Conservation (phyloP, 2,888 invertebrate species). For the Cheilosia variabilis region DNA sequence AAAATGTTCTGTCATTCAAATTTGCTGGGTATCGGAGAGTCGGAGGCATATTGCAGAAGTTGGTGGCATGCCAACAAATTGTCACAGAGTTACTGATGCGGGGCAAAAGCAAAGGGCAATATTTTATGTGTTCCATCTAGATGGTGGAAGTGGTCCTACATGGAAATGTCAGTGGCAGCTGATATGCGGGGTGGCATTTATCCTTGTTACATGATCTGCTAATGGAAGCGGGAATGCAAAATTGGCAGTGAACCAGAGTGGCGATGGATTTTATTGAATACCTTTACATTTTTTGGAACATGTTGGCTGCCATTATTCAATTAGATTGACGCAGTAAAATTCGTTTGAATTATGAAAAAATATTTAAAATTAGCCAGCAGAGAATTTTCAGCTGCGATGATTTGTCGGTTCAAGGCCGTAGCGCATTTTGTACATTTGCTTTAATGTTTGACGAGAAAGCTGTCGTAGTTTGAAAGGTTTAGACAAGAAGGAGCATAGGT, state of each 20-base stretch:
- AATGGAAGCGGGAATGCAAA: slow-evolving; percentile 30
- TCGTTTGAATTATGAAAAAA: too few relatives aligned
- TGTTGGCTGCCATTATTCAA: too few relatives aligned
- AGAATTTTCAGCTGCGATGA: too few relatives aligned
- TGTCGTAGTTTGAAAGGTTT: too few relatives aligned
- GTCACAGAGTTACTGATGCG: slow-evolving; percentile 22
- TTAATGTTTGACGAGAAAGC: too few relatives aligned
- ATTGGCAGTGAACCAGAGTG: slow-evolving; percentile 47
- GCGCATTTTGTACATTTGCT: too few relatives aligned
- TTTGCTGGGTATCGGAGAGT: neutral
- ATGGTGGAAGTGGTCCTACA: slow-evolving; percentile 44
- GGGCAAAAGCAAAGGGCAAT: slow-evolving; percentile 36
- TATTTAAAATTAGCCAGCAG: too few relatives aligned
- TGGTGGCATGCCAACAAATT: slow-evolving; percentile 49
- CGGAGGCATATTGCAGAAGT: neutral
- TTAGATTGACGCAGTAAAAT: too few relatives aligned
- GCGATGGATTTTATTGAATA: slow-evolving; percentile 52
- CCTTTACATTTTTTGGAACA: neutral
- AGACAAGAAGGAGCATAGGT: too few relatives aligned
- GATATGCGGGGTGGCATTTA: slow-evolving; percentile 41
- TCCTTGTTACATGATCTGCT: slow-evolving; percentile 49
- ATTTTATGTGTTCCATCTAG: slow-evolving; percentile 50
- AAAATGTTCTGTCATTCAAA: slow-evolving; percentile 1
- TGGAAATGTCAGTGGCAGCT: slow-evolving; percentile 43
- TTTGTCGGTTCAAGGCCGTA: too few relatives aligned